Percentiles rank a stretch among this genome's conserved stretches.
Evolutionary conservation across 2,888 invertebrate species (phyloP).

Genomic region (Eudemis profundana): DNA sequence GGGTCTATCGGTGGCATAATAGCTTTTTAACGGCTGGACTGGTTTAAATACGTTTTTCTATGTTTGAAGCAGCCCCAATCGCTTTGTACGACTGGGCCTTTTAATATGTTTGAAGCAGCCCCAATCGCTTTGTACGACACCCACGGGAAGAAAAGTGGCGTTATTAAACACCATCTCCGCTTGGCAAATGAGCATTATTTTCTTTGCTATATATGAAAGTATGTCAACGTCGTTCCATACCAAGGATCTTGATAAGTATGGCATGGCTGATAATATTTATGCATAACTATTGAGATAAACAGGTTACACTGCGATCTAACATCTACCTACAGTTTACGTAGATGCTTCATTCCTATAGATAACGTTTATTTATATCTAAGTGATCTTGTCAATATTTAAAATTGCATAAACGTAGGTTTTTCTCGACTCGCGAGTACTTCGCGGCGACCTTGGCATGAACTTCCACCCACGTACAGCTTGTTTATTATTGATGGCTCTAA

Average conservation of each 20-base stretch:
- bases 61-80: too few species aligned
- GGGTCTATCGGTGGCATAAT: too few species aligned
- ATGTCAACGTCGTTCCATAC: constrained; percentile 31
- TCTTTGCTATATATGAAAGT: constrained; percentile 23
- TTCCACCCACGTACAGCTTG: constrained; percentile 76
- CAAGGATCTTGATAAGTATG: constrained; percentile 33
- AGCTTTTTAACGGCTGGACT: too few species aligned
- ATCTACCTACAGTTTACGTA: constrained; percentile 22
- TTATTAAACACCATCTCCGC: background rate
- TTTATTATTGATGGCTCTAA: constrained; percentile 70
- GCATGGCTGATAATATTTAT: constrained; percentile 34
- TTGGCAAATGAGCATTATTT: constrained; percentile 4
- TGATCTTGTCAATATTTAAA: constrained; percentile 25
- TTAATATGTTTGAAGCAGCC: background rate
- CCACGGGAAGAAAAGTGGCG: background rate
- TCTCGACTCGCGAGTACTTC: constrained; percentile 27
- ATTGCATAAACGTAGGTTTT: constrained; percentile 20
- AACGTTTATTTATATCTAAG: constrained; percentile 10
- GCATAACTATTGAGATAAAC: constrained; percentile 37
- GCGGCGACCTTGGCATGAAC: constrained; percentile 67
- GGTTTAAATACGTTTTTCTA: too few species aligned
- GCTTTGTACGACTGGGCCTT: too few species aligned
- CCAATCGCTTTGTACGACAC: background rate
- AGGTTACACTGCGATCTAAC: constrained; percentile 17
- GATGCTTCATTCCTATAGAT: constrained; percentile 6